phyloP scores from a whole-genome alignment of 2,113 vertebrate genomes.

The Cnemophilus loriae region DNA sequence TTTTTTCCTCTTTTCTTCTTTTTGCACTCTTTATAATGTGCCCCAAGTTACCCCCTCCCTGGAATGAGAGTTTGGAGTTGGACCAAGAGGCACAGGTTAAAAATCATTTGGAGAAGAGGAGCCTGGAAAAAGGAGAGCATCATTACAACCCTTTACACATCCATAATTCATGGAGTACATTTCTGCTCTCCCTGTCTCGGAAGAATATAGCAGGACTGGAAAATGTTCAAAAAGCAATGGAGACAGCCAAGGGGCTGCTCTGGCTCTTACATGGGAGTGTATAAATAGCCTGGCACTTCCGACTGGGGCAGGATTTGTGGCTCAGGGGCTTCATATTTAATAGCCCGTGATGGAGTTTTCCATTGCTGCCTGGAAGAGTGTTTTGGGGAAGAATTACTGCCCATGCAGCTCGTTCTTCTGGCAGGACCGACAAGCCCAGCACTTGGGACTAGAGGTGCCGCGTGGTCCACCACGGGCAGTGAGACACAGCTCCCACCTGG shows the following conservation, averaged over 20 bases:
- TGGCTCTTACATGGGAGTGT: background rate
- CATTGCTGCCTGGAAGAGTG: background rate
- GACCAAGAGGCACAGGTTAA: background rate
- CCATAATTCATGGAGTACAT: background rate
- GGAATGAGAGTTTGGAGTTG: background rate
- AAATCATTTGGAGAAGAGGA: background rate
- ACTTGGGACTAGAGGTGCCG: rapidly evolving
- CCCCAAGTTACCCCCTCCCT: background rate
- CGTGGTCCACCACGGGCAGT: rapidly evolving
- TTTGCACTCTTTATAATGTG: background rate
- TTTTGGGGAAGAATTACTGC: background rate
- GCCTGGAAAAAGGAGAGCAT: background rate
- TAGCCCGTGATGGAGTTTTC: background rate
- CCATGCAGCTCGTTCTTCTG: background rate
- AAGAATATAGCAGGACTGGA: background rate
- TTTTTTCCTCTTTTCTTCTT: background rate
- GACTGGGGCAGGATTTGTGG: background rate
- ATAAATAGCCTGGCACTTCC: background rate
- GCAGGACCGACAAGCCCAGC: background rate
- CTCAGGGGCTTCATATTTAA: constrained; percentile 7
- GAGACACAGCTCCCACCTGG: background rate
- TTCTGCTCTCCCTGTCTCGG: background rate
- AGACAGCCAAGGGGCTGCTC: background rate
- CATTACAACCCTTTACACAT: background rate
- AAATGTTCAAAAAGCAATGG: background rate